Evolutionary conservation across 1,140 invertebrate species (phyloP).

Genomic region (Saccostrea echinata): DNA sequence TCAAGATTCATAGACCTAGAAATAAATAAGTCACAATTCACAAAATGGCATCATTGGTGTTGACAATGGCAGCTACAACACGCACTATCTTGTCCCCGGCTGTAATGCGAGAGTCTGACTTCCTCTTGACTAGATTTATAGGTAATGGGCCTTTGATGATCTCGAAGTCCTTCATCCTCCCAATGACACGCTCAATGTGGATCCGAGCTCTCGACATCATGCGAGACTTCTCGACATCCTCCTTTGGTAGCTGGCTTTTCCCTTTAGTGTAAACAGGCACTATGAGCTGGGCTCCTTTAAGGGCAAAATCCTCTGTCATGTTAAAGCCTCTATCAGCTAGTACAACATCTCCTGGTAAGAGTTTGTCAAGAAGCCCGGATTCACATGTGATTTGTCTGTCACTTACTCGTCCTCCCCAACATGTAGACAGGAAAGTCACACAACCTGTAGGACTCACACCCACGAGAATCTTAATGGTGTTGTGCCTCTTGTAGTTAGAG

Average conservation of each 20-base stretch:
- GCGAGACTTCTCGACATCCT: too few relatives aligned
- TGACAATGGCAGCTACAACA: too few relatives aligned
- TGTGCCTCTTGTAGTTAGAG: constrained; percentile 71
- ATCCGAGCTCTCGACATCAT: too few relatives aligned
- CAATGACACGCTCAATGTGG: too few relatives aligned
- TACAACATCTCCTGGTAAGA: constrained; percentile 57
- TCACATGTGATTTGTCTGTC: constrained; percentile 70
- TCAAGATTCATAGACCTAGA: too few relatives aligned
- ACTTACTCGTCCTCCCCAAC: constrained; percentile 67
- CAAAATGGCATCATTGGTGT: too few relatives aligned
- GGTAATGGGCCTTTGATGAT: too few relatives aligned
- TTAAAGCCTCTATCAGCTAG: constrained; percentile 65
- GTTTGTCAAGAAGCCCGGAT: constrained; percentile 61
- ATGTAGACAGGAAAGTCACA: constrained; percentile 68
- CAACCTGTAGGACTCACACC: constrained; percentile 64
- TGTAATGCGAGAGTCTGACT: too few relatives aligned
- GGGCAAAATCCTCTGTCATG: constrained; percentile 50
- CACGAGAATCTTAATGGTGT: constrained; percentile 73
- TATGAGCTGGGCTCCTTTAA: constrained; percentile 52
- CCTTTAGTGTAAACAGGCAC: constrained; percentile 57
- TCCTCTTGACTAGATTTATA: too few relatives aligned
- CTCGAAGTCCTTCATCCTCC: too few relatives aligned
- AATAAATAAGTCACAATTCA: too few relatives aligned
- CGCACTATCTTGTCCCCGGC: too few relatives aligned
- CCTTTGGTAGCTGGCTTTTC: neutral